Evolutionary conservation across 2,113 vertebrate genomes (phyloP).

Genomic region (Anguilla rostrata): DNA sequence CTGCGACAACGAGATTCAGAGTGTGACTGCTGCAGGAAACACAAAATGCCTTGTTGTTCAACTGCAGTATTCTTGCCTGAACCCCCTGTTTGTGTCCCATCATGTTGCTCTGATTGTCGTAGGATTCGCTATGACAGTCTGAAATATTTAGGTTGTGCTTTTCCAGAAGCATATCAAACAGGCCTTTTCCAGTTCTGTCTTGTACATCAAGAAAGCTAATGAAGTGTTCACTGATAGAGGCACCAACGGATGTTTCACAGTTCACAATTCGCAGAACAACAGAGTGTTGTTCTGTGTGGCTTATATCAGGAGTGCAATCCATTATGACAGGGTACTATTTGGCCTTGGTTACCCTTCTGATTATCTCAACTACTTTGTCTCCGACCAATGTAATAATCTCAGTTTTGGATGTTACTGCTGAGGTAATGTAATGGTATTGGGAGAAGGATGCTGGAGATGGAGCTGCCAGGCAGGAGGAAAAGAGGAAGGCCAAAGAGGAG

Average conservation of each 20-base stretch:
- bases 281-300: slow-evolving; percentile 15
- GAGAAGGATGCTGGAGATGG: too few species aligned
- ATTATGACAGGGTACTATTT: slow-evolving; percentile 32
- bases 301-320: slow-evolving; percentile 27
- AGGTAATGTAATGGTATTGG: background rate
- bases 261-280: slow-evolving; percentile 21
- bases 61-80: slow-evolving; percentile 30
- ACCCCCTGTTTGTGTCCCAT: slow-evolving; percentile 30
- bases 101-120: slow-evolving; percentile 25
- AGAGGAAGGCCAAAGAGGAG: too few species aligned
- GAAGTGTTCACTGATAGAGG: slow-evolving; percentile 16
- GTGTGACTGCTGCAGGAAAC: slow-evolving; percentile 38
- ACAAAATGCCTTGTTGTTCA: slow-evolving; percentile 33
- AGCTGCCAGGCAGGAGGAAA: too few species aligned
- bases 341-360: slow-evolving; percentile 14
- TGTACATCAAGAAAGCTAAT: slow-evolving; percentile 26
- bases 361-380: slow-evolving; percentile 20
- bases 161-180: slow-evolving; percentile 8
- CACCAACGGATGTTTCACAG: slow-evolving; percentile 8
- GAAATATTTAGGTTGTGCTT: slow-evolving; percentile 19
- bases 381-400: slow-evolving; percentile 13
- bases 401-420: slow-evolving; percentile 15
- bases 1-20: slow-evolving; percentile 33
- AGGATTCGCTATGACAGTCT: slow-evolving; percentile 14
- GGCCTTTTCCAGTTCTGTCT: slow-evolving; percentile 21